These are phyloP conservation scores for Terrapene triunguis DNA, from an alignment of 2,113 vertebrate genomes.

Conservation along the genomic window DNA sequence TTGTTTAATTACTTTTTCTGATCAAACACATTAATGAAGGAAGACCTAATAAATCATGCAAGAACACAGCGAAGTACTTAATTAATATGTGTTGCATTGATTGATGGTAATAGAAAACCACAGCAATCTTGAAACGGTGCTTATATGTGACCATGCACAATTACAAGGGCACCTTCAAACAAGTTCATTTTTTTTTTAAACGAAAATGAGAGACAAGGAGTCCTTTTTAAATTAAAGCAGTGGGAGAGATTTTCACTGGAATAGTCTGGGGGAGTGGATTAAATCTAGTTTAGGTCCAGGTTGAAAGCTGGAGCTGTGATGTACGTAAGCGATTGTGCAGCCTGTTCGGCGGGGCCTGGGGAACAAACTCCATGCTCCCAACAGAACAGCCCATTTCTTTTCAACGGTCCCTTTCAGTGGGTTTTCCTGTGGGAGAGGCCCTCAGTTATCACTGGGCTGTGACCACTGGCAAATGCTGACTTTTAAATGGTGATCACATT, in stretches of 20 bases:
- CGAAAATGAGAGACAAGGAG: not conserved
- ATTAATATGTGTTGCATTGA: slow-evolving; percentile 80
- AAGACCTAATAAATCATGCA: slow-evolving; percentile 79
- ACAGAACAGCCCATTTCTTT: not conserved
- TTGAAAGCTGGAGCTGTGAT: not conserved
- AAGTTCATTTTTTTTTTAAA: not conserved
- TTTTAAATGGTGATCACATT: not conserved
- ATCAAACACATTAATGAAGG: slow-evolving; percentile 82
- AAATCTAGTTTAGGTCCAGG: not conserved
- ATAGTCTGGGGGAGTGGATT: not conserved
- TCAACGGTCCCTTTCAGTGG: not conserved
- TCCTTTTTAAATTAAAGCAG: not conserved
- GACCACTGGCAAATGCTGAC: not conserved
- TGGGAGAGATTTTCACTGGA: not conserved
- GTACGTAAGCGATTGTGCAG: not conserved
- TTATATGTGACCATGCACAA: slow-evolving; percentile 25
- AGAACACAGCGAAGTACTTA: slow-evolving; percentile 70
- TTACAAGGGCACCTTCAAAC: slow-evolving; percentile 72
- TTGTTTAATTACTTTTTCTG: slow-evolving; percentile 84
- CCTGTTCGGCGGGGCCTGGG: not conserved
- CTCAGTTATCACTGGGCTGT: not conserved
- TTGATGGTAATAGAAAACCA: slow-evolving; percentile 69
- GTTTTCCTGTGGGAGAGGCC: not conserved
- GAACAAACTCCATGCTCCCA: not conserved
- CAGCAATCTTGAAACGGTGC: slow-evolving; percentile 28